phyloP scores from a whole-genome alignment of 2,888 invertebrate species.

The Meteorus cinctellus region DNA sequence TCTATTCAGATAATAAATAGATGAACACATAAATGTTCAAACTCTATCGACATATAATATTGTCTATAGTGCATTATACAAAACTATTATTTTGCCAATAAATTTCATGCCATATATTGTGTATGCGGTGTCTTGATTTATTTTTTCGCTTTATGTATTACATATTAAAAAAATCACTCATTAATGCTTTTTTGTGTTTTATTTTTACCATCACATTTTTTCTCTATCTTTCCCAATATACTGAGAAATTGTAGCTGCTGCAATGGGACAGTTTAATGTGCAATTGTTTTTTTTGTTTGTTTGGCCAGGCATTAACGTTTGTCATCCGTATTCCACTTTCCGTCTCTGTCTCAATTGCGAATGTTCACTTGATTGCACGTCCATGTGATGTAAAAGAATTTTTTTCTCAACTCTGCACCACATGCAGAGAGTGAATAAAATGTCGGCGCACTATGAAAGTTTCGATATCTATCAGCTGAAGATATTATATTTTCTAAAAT shows the following conservation, averaged over 20 bases:
- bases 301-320: background rate
- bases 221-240: background rate
- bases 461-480: background rate
- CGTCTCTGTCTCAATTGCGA: background rate
- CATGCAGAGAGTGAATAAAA: background rate
- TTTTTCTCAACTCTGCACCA: background rate
- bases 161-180: constrained; percentile 24
- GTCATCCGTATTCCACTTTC: background rate
- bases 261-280: background rate
- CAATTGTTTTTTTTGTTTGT: background rate
- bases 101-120: constrained; percentile 68
- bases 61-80: constrained; percentile 67
- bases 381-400: background rate
- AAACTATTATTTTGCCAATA: constrained; percentile 70
- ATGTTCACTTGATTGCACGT: constrained; percentile 14
- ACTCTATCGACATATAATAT: background rate
- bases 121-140: constrained; percentile 71
- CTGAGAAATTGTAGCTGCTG: background rate
- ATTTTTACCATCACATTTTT: background rate
- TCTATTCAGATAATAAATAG: background rate
- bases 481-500: background rate
- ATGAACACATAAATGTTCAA: background rate
- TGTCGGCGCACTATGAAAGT: background rate
- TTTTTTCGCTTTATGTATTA: constrained; percentile 64
- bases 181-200: constrained; percentile 7